Evolutionary conservation across 2,888 invertebrate genomes (phyloP).

Genomic region (Parapristionchus giblindavisi): DNA sequence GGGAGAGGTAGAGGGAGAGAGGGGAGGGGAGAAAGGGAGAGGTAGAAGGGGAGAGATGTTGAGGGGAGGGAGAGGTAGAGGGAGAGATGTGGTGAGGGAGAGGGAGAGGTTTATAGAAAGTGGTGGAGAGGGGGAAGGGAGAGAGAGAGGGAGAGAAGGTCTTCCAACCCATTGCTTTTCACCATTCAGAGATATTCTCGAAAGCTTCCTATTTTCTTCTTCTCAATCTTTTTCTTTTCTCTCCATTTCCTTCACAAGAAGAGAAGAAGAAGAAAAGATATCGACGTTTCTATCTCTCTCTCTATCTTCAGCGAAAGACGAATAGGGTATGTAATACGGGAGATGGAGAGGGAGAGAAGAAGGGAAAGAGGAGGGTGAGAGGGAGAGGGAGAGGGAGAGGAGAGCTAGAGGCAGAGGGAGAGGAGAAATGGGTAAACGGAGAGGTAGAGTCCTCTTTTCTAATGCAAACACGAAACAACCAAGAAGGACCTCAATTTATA

Average conservation of each 20-base stretch:
- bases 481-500: background rate
- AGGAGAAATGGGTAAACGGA: slow-evolving; percentile 19
- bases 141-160: too few species aligned
- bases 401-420: too few species aligned
- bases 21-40: too few species aligned
- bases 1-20: too few species aligned
- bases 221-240: slow-evolving; percentile 11
- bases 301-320: background rate
- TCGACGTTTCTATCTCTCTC: slow-evolving; percentile 35
- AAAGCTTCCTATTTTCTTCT: background rate
- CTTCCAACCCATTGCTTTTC: background rate
- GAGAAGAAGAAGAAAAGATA: slow-evolving; percentile 20
- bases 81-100: too few species aligned
- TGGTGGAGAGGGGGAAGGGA: too few species aligned
- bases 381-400: background rate
- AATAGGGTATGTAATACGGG: slow-evolving; percentile 34
- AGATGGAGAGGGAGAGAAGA: slow-evolving; percentile 5
- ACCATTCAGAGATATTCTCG: background rate
- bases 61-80: too few species aligned
- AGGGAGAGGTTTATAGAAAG: too few species aligned
- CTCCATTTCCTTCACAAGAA: background rate
- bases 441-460: slow-evolving; percentile 18
- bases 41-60: too few species aligned
- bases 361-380: background rate
- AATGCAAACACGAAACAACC: slow-evolving; percentile 33